Conservation (phyloP, 2,797 vertebrate genomes). For the Sebastolobus altivelis region DNA sequence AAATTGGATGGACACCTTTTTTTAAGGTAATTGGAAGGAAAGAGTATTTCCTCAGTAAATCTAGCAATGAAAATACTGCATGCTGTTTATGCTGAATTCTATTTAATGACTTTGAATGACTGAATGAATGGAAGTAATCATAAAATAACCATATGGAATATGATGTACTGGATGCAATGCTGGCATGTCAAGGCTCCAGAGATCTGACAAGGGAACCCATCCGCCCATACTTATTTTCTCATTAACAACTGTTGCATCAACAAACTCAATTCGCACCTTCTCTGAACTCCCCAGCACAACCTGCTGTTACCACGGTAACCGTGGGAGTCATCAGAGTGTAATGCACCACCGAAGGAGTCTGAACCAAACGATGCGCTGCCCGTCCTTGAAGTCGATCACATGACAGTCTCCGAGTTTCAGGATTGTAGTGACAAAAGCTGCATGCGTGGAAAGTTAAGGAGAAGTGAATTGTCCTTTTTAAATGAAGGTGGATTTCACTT, state of each 20-base stretch:
- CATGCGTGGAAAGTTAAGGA: conserved; percentile 26
- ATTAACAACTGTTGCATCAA: conserved; percentile 71
- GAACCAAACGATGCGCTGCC: conserved; percentile 31
- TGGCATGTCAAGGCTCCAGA: conserved; percentile 32
- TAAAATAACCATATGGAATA: conserved; percentile 9
- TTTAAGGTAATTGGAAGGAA: neutral
- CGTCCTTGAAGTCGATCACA: conserved; percentile 56
- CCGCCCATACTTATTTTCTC: conserved; percentile 49
- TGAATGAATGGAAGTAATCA: conserved; percentile 3
- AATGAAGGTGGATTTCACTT: conserved; percentile 24
- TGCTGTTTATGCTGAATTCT: neutral
- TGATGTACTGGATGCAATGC: conserved; percentile 13
- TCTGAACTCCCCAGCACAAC: conserved; percentile 70
- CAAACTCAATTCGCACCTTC: conserved; percentile 74
- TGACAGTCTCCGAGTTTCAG: neutral
- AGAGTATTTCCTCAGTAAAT: neutral
- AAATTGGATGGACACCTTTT: conserved; percentile 13
- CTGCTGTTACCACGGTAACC: conserved; percentile 83
- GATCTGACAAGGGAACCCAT: conserved; percentile 35
- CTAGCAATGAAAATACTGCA: neutral
- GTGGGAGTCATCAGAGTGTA: conserved; percentile 49
- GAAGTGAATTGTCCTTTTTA: conserved; percentile 4
- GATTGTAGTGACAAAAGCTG: conserved; percentile 12
- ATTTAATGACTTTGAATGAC: neutral
- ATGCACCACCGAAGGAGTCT: conserved; percentile 51